These are phyloP conservation scores for Caenorhabditis panamensis DNA, from an alignment of 2,888 invertebrate species.

Conservation along the genomic window DNA sequence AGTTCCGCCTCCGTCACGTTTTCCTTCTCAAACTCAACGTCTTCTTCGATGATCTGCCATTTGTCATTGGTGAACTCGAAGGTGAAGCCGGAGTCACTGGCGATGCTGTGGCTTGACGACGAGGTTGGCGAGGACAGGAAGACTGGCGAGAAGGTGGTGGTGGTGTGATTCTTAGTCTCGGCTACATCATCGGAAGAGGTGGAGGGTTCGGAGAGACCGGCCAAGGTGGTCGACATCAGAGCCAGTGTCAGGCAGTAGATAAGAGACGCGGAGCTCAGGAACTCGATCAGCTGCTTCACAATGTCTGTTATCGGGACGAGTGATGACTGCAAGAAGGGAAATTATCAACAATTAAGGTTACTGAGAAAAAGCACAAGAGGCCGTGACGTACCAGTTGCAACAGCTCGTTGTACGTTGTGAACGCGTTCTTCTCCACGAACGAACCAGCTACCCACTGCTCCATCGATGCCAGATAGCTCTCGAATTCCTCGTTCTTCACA, in stretches of 20 bases:
- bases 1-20: conserved; percentile 18
- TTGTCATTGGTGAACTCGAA: conserved; percentile 13
- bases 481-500: conserved; percentile 72
- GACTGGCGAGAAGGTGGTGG: conserved; percentile 56
- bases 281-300: conserved; percentile 46
- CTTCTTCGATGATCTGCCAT: conserved; percentile 45
- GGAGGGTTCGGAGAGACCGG: conserved; percentile 27
- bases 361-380: no score
- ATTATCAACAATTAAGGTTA: no score
- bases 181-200: conserved; percentile 19
- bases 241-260: conserved; percentile 60
- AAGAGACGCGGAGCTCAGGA: conserved; percentile 56
- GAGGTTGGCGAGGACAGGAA: conserved; percentile 28
- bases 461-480: conserved; percentile 63
- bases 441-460: conserved; percentile 73
- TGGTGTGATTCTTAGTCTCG: conserved; percentile 22
- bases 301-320: conserved; percentile 46
- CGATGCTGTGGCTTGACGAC: not conserved
- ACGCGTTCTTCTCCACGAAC: conserved; percentile 66
- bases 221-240: conserved; percentile 50
- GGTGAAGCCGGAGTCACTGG: not conserved
- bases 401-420: conserved; percentile 75
- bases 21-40: conserved; percentile 45
- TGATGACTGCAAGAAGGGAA: conserved; percentile 45
- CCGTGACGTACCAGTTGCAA: conserved; percentile 46